Evolutionary conservation across 2,113 vertebrate genomes (phyloP).

Genomic region (Nothocercus nigrocapillus): DNA sequence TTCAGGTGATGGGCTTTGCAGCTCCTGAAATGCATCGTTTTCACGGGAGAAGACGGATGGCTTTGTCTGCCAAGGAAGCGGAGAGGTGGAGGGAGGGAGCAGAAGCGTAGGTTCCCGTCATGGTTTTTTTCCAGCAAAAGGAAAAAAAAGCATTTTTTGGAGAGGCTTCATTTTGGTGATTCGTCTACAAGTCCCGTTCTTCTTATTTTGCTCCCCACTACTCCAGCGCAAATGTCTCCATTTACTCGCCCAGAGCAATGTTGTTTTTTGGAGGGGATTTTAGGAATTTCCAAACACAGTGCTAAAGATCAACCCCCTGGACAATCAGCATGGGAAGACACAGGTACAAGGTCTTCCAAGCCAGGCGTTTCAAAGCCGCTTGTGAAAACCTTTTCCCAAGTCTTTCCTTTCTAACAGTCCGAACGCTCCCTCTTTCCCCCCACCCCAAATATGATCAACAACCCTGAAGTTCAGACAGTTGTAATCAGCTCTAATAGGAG

Average conservation of each 20-base stretch:
- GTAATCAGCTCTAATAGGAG: conserved; percentile 71
- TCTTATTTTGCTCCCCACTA: accelerated
- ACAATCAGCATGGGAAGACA: neutral
- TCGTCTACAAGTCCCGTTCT: neutral
- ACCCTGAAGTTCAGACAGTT: conserved; percentile 25
- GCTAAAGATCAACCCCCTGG: neutral
- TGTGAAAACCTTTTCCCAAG: neutral
- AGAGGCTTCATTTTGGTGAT: neutral
- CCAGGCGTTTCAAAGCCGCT: neutral
- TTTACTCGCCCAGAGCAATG: neutral
- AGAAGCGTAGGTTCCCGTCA: neutral
- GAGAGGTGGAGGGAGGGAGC: neutral
- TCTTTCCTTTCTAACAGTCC: neutral
- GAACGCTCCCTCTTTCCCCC: neutral
- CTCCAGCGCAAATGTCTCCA: neutral
- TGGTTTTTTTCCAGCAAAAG: neutral
- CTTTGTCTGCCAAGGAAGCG: neutral
- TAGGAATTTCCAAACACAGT: neutral
- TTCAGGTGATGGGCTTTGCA: neutral
- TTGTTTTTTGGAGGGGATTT: neutral
- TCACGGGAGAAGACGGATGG: accelerated
- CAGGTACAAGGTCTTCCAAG: neutral
- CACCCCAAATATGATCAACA: neutral
- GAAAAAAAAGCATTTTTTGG: neutral
- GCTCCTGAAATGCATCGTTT: neutral